Percentiles rank a stretch among this genome's conserved stretches.
These are phyloP conservation scores for Ivindomyrus marchei DNA, from an alignment of 2,113 vertebrate genomes.

Conservation along the genomic window DNA sequence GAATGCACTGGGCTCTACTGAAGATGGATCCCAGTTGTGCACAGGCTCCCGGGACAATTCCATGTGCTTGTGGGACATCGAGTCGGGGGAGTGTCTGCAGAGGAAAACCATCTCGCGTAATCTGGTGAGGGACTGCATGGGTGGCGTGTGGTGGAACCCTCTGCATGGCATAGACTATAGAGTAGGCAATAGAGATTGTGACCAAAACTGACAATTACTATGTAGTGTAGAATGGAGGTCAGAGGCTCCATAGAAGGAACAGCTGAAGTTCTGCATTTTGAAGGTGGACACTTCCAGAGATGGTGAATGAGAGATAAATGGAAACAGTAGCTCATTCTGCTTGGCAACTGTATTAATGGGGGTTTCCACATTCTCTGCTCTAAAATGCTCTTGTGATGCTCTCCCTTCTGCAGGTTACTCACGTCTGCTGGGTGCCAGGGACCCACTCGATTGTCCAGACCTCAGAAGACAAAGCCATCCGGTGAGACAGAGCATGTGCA, in stretches of 20 bases:
- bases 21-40: conserved; percentile 77
- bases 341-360: neutral
- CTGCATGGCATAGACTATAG: neutral
- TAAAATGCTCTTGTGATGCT: neutral
- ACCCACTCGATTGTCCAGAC: conserved; percentile 77
- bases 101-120: conserved; percentile 80
- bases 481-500: conserved; percentile 51
- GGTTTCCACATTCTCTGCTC: neutral
- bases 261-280: neutral
- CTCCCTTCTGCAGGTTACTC: conserved; percentile 73
- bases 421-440: conserved; percentile 88
- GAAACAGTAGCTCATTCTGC: neutral
- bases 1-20: conserved; percentile 7
- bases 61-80: conserved; percentile 84
- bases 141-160: neutral
- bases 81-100: conserved; percentile 70
- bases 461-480: conserved; percentile 89
- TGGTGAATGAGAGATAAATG: neutral
- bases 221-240: neutral
- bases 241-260: neutral
- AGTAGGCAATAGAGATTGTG: neutral
- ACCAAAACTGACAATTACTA: neutral
- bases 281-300: neutral
- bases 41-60: conserved; percentile 89
- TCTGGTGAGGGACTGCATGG: conserved; percentile 63